Evolutionary conservation across 1,140 invertebrate genomes (phyloP), one percentile per base, ranked within the genome.

Genomic region (Platyura marginata): DNA sequence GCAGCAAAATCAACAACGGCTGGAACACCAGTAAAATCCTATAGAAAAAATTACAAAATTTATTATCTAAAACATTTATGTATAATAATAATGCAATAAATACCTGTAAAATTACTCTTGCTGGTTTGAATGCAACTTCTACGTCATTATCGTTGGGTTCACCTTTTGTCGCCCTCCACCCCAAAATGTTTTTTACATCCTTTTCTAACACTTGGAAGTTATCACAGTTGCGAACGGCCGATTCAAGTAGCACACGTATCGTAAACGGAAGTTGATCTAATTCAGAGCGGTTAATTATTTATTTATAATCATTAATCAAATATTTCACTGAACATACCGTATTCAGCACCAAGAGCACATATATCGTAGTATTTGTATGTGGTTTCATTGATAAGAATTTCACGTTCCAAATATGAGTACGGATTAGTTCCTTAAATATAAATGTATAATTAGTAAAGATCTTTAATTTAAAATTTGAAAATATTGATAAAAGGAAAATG

Each of bases 1-100:
- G 91, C 90, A 25, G 95, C 95, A 71, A 98, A 94, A 65, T 98
- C 95, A 10, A 98, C 93, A 9, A 98, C 89, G 8, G 91, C 92
- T 15, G 95, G 93, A 0, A 98, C 91, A n/a, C 93, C 93, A 38
- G 90, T 96, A 44, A 85, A 85, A 66, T 91, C 87, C 81, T 89
- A 11, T 40, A 35, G 4, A 35, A 39, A 11, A 41, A 42, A 20
- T n/a, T 11, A 35, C 6, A 43, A 16, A 5, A 22, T 13, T 36
- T 42, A 32, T 13, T 15, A 42, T 6, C 15, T 8, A 6, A 41
- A 25, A 29, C 13, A 8, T n/a, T 2, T 32, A 39, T 40, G 16
- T 33, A 37, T 32, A 41, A 13, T 40, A 36, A 19, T 43, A 41
- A 3, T 15, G 16, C 21, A 21, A 38, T 50, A n/a, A n/a, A 22